Percentiles rank a stretch among this genome's conserved stretches.
These are phyloP conservation scores for Tychaedon coryphoeus DNA, from an alignment of 2,113 vertebrate species.

Conservation along the genomic window DNA sequence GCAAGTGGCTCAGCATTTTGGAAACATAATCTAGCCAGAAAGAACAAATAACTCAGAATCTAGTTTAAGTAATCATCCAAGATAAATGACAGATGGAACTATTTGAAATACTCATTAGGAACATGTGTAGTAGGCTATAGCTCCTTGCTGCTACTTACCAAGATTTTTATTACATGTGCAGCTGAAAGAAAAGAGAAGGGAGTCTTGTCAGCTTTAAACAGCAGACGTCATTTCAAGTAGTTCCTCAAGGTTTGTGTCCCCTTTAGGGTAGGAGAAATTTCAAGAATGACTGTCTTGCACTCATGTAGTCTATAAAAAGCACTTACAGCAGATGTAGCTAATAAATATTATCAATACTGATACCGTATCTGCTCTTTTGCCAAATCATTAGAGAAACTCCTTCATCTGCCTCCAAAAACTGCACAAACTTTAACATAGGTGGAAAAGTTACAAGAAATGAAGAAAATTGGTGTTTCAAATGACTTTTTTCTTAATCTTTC, in stretches of 20 bases:
- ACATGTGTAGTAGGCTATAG: not conserved
- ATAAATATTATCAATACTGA: not conserved
- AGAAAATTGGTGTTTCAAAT: not conserved
- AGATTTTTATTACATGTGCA: not conserved
- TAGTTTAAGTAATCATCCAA: not conserved
- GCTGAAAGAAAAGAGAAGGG: not conserved
- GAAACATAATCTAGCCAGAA: not conserved
- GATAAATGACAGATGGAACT: not conserved
- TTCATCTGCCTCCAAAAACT: not conserved
- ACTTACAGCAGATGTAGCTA: not conserved
- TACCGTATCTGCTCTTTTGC: not conserved
- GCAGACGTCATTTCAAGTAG: not conserved
- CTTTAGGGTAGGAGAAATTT: not conserved
- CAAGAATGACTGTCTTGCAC: not conserved
- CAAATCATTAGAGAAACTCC: not conserved
- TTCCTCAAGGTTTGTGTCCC: not conserved
- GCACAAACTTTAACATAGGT: not conserved
- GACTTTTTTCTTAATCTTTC: not conserved
- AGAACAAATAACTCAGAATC: not conserved
- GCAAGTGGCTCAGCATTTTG: not conserved
- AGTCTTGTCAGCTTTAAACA: not conserved
- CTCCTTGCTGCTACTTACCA: not conserved
- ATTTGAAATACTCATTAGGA: not conserved
- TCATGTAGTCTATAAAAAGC: not conserved
- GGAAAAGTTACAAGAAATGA: not conserved